phyloP scores from a whole-genome alignment of 2,113 vertebrate genomes.

The Limanda limanda region DNA sequence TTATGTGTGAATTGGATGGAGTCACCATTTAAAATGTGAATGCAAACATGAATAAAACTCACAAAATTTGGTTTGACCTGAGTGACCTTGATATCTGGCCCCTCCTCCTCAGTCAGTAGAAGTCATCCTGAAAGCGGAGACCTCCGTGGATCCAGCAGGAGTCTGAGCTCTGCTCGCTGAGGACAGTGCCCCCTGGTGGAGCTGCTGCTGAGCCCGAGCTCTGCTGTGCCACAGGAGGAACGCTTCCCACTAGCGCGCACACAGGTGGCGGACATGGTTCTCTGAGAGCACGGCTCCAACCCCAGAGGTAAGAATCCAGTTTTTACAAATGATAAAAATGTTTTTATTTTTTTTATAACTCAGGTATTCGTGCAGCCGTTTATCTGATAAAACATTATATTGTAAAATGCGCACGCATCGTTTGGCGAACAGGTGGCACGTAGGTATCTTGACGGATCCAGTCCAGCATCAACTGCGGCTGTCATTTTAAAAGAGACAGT shows the following conservation, averaged over 20 bases:
- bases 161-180: neutral
- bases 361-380: too few relatives aligned
- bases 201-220: constrained; percentile 34
- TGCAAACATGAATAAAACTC: neutral
- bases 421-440: neutral
- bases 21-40: too few relatives aligned
- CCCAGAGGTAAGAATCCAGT: constrained; percentile 57
- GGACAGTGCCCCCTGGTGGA: constrained; percentile 23
- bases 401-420: neutral
- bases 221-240: constrained; percentile 16
- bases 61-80: neutral
- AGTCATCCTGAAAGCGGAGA: constrained; percentile 2
- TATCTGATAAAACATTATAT: neutral
- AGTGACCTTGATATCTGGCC: neutral
- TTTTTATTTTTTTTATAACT: neutral
- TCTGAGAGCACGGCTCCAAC: constrained; percentile 27
- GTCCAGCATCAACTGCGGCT: neutral
- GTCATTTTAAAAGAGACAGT: neutral
- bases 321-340: neutral
- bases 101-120: constrained; percentile 12
- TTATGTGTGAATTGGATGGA: too few relatives aligned
- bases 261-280: constrained; percentile 39
- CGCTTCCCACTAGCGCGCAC: constrained; percentile 19
- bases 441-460: neutral
- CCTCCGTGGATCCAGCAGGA: constrained; percentile 11